Percentiles rank a stretch among this genome's conserved stretches.
Evolutionary conservation across 1,140 invertebrate genomes (phyloP).

Genomic region (Grapholita molesta): DNA sequence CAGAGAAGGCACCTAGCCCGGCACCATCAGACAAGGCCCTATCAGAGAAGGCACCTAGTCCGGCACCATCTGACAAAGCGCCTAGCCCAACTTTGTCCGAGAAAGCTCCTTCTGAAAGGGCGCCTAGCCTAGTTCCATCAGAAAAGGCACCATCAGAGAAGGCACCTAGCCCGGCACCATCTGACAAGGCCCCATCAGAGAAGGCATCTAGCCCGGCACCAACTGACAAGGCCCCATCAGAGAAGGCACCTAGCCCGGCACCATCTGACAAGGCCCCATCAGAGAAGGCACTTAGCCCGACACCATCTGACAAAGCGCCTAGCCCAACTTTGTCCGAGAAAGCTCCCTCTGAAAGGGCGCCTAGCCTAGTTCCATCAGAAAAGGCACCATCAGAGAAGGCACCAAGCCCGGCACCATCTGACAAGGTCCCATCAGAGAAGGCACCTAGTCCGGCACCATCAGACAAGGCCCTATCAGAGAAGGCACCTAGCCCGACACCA

Average conservation of each 20-base stretch:
- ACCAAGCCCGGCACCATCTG: neutral
- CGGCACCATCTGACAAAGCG: neutral
- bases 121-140: neutral
- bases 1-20: neutral
- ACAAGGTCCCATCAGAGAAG: neutral
- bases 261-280: neutral
- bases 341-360: neutral
- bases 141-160: slow-evolving; percentile 5
- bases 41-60: slow-evolving; percentile 1
- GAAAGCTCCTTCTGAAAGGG: slow-evolving; percentile 1
- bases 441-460: neutral
- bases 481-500: neutral
- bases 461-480: slow-evolving; percentile 9
- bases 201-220: slow-evolving; percentile 16
- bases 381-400: slow-evolving; percentile 4
- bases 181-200: slow-evolving; percentile 16
- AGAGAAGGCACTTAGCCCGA: neutral
- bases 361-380: neutral
- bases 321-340: neutral
- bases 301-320: neutral
- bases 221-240: neutral
- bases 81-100: neutral
- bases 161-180: slow-evolving; percentile 14
- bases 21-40: neutral
- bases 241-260: neutral